phyloP scores from a whole-genome alignment of 2,797 vertebrate species.

The Sebastes vulpes region DNA sequence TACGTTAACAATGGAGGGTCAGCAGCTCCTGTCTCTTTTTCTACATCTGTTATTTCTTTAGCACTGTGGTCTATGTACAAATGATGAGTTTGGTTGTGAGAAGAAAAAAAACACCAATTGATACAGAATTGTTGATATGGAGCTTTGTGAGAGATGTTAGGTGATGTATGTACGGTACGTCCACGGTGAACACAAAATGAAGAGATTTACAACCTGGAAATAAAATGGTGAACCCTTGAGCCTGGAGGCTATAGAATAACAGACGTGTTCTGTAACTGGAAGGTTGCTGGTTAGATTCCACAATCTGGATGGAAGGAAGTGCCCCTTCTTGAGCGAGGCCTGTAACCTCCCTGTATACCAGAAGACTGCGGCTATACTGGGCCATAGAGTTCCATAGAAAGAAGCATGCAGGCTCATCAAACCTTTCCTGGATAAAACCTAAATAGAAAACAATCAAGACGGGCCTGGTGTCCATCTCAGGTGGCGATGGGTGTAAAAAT shows the following conservation, averaged over 20 bases:
- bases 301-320: neutral
- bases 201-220: neutral
- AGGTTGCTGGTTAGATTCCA: neutral
- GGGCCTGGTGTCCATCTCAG: neutral
- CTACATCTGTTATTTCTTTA: neutral
- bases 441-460: neutral
- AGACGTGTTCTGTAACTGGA: neutral
- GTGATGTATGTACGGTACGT: neutral
- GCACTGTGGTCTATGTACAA: slow-evolving; percentile 3
- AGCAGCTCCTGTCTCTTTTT: neutral
- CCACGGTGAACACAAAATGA: neutral
- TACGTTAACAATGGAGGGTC: neutral
- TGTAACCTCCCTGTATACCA: neutral
- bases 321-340: neutral
- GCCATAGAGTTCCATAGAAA: neutral
- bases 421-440: neutral
- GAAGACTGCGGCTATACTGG: neutral
- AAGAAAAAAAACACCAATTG: neutral
- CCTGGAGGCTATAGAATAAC: neutral
- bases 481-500: neutral
- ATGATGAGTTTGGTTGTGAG: neutral
- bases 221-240: neutral
- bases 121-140: neutral
- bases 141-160: neutral
- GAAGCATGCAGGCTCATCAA: slow-evolving; percentile 25